Base-by-base conservation (phyloP, 2,888 invertebrate species). In the Tenthredo scrophulariae region DNA sequence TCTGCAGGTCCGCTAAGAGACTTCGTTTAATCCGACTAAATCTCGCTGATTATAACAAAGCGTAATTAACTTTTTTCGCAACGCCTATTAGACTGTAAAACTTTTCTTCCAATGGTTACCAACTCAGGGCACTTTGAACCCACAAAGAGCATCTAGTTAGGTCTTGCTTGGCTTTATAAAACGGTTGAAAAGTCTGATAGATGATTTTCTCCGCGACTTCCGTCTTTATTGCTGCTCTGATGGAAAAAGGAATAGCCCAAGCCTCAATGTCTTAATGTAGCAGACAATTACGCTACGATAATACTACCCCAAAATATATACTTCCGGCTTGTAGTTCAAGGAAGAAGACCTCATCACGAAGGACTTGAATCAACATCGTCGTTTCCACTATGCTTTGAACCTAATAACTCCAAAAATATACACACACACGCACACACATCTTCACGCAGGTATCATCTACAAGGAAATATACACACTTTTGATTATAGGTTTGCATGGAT, bases 301-400 rank as follows among this genome's bases (percentile, higher is more conserved):
- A 79, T 79, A 62, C 40, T n/a, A 40, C 43, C 37, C 62, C 18
- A 43, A 50, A 62, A 80, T 37, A 80, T 40, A 62, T 54, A n/a
- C 54, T 37, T 58, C 13, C 40, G 9, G 62, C 18, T 37, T 40
- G 2, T 15, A 26, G 33, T 22, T 58, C n/a, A n/a, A 6, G 22
- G 62, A 80, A 46, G 67, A 40, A 18, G 46, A 33, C 18, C 33
- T 83, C 83, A 43, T 83, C 83, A 26, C 29, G 50, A 83, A 83
- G 15, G 46, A 83, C 83, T 67, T 67, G 22, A 62, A 37, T 37
- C 40, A 62, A 80, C 40, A 80, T 62, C 40, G 29, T 10, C 54
- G 29, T 54, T 77, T n/a, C 29, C n/a, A 3, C 13, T 40, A 15
- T 9, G 7, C 54, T 54, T 26, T 26, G 4, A 15, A 50, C 46